Base-by-base conservation (phyloP, 2,888 invertebrate species). In the Amphipyra tragopoginis region DNA sequence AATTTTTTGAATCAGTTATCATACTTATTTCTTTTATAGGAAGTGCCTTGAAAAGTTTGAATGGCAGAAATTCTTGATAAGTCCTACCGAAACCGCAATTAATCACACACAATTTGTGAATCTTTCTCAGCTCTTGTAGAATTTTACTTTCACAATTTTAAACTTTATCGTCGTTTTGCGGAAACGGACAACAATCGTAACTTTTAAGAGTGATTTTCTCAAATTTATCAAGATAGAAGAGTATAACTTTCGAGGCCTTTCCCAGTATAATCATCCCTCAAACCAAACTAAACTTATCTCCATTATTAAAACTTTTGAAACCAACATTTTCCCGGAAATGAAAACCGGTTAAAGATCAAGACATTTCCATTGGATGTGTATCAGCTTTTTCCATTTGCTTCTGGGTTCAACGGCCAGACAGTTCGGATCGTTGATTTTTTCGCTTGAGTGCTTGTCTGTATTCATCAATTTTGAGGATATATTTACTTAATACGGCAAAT, bases 391-490 rank as follows among this genome's bases (percentile, higher is more conserved):
- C 77, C 72, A 73, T 73, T 75, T 79, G 74, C 74, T 75, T 79
- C 74, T 68, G 82, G 82, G 90, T 90, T 91, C 90, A 90, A 86
- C 84, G 88, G 83, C 90, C 91, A 90, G 90, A 90, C 90, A 82
- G 80, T 78, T 82, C 79, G 83, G 83, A 85, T 86, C 85, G 85
- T 85, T 85, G 83, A 84, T 82, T 86, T 86, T 86, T 85, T 82
- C 82, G 81, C 84, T 84, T 79, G 77, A 83, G 82, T 81, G 79
- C 81, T 77, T 78, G 76, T 74, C 77, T 80, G 79, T 81, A 79
- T 77, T 78, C 66, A 72, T 62, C 56, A 58, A 67, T 69, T 80
- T 67, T 71, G 49, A 63, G 53, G 38, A 54, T 60, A 67, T 67
- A 62, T 43, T 72, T 57, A 48, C 59, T 53, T 59, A 50, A 6